Conservation (phyloP, 2,888 invertebrate genomes). For the Drosophila anomelani region DNA sequence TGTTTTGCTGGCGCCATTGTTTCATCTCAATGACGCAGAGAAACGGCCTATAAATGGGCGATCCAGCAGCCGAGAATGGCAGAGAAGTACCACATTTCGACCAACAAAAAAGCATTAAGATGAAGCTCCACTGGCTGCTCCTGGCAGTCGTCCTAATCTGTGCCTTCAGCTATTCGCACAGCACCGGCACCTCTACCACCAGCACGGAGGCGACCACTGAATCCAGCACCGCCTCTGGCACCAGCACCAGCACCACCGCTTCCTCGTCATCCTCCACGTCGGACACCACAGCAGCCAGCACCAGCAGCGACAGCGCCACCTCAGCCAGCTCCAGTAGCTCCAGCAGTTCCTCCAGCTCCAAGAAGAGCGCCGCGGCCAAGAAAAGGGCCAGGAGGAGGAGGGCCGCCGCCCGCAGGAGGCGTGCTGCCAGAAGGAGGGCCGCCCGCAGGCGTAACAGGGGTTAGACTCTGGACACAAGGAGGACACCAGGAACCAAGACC, state of each 20-base stretch:
- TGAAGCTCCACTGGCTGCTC: constrained; percentile 46
- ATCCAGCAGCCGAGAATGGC: background rate
- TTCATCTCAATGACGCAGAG: constrained; percentile 28
- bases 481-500: background rate
- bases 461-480: background rate
- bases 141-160: constrained; percentile 26
- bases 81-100: constrained; percentile 19
- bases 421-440: constrained; percentile 16
- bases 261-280: background rate
- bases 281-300: constrained; percentile 20
- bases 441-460: constrained; percentile 31
- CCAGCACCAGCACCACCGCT: background rate
- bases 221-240: background rate
- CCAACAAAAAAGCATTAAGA: background rate
- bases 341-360: constrained; percentile 13
- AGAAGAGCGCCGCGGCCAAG: constrained; percentile 17
- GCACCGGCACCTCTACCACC: background rate
- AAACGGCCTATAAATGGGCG: constrained; percentile 33
- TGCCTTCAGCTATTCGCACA: constrained; percentile 1
- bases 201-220: background rate
- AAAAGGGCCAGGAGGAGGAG: background rate
- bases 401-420: constrained; percentile 18
- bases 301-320: constrained; percentile 2
- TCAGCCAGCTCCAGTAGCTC: background rate
- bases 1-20: constrained; percentile 11